These are phyloP conservation scores for Idaea aversata DNA, from an alignment of 2,888 invertebrate species.

Conservation along the genomic window DNA sequence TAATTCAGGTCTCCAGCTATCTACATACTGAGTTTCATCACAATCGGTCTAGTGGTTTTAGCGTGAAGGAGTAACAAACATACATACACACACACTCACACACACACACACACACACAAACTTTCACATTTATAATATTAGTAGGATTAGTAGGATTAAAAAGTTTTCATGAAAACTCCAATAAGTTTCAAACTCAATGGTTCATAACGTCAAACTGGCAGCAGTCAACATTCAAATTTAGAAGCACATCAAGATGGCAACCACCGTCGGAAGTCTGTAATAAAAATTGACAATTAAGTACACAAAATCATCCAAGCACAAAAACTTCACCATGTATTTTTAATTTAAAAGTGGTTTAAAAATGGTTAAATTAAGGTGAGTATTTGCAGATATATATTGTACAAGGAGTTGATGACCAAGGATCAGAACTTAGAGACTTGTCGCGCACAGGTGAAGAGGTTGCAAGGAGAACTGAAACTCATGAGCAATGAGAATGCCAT, in stretches of 20 bases:
- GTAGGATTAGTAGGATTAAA: too few relatives aligned
- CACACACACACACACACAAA: too few relatives aligned
- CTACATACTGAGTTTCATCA: too few relatives aligned
- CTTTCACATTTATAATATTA: too few relatives aligned
- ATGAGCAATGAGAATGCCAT: slow-evolving; percentile 81
- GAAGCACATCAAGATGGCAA: background rate
- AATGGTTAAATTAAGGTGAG: slow-evolving; percentile 54
- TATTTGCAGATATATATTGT: slow-evolving; percentile 80
- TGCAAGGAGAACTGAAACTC: slow-evolving; percentile 83
- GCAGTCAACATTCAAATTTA: background rate
- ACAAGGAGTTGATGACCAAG: slow-evolving; percentile 82
- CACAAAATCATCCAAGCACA: background rate
- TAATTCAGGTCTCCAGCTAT: too few relatives aligned
- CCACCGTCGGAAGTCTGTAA: background rate
- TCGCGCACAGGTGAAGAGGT: slow-evolving; percentile 80
- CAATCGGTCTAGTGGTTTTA: too few relatives aligned
- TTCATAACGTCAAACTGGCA: background rate
- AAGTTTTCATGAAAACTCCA: background rate
- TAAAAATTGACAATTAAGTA: background rate
- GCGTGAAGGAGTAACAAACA: too few relatives aligned
- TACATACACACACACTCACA: too few relatives aligned
- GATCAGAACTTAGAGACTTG: slow-evolving; percentile 83
- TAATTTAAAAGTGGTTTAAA: slow-evolving; percentile 24
- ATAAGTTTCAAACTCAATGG: background rate
- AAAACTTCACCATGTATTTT: background rate